Evolutionary conservation across 2,797 vertebrate genomes (phyloP).

Genomic region (Poeciliopsis infans): DNA sequence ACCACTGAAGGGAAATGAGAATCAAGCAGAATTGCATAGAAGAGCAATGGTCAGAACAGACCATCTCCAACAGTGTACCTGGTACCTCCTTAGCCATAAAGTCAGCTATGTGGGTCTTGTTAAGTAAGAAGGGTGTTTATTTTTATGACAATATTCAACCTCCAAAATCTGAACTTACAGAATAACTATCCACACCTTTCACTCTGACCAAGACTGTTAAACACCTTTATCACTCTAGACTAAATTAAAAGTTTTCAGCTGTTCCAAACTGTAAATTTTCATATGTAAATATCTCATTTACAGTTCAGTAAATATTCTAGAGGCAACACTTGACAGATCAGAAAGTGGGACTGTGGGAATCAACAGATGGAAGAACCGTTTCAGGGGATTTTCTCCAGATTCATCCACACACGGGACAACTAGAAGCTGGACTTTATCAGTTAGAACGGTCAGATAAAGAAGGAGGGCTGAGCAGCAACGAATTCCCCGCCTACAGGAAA

Average conservation of each 20-base stretch:
- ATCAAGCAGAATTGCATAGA: too few species aligned
- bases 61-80: background rate
- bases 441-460: background rate
- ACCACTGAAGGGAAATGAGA: too few species aligned
- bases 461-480: slow-evolving; percentile 19
- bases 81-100: background rate
- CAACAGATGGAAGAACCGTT: background rate
- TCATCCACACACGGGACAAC: background rate
- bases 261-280: background rate
- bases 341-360: background rate
- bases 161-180: background rate
- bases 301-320: background rate
- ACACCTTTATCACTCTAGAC: background rate
- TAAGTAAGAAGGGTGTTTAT: background rate
- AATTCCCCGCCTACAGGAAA: slow-evolving; percentile 49
- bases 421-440: background rate
- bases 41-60: too few species aligned
- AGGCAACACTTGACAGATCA: background rate
- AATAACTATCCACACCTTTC: background rate
- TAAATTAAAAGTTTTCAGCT: background rate
- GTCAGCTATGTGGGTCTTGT: background rate
- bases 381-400: background rate
- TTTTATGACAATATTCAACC: background rate
- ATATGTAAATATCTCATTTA: background rate
- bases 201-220: background rate